A percentile compares a stretch with the other conserved stretches of the same genome.
phyloP scores from a whole-genome alignment of 2,113 vertebrate genomes.

The Urocitellus parryii region DNA sequence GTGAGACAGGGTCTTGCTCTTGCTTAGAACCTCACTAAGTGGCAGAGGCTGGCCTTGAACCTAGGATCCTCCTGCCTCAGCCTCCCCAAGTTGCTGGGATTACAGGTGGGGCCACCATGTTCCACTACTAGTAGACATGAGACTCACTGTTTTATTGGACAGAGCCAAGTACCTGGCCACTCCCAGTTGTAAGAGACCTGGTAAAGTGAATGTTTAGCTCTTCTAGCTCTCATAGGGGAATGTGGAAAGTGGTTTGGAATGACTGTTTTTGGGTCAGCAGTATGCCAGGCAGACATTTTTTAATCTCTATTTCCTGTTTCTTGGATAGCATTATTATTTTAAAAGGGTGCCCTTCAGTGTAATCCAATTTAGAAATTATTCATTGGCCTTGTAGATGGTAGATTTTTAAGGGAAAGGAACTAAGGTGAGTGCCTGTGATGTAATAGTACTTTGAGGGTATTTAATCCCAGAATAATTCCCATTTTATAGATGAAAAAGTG shows the following conservation, averaged over 20 bases:
- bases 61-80: too few relatives aligned
- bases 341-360: background rate
- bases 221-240: background rate
- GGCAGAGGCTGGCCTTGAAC: too few relatives aligned
- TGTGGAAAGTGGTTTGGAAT: background rate
- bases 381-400: background rate
- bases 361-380: constrained; percentile 29
- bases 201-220: background rate
- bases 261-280: background rate
- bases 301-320: background rate
- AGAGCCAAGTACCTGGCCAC: background rate
- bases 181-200: background rate
- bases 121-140: background rate
- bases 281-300: background rate
- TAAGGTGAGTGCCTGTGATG: background rate
- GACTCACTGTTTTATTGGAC: background rate
- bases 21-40: too few relatives aligned
- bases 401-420: constrained; percentile 13
- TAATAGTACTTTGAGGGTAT: background rate
- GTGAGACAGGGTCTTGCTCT: too few relatives aligned
- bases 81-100: too few relatives aligned
- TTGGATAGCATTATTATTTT: background rate
- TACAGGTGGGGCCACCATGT: too few relatives aligned
- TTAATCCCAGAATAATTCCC: background rate
- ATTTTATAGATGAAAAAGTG: constrained; percentile 12